Evolutionary conservation across 2,113 vertebrate genomes (phyloP), one percentile per base, ranked within the genome.

Genomic region (Dicrurus megarhynchus): DNA sequence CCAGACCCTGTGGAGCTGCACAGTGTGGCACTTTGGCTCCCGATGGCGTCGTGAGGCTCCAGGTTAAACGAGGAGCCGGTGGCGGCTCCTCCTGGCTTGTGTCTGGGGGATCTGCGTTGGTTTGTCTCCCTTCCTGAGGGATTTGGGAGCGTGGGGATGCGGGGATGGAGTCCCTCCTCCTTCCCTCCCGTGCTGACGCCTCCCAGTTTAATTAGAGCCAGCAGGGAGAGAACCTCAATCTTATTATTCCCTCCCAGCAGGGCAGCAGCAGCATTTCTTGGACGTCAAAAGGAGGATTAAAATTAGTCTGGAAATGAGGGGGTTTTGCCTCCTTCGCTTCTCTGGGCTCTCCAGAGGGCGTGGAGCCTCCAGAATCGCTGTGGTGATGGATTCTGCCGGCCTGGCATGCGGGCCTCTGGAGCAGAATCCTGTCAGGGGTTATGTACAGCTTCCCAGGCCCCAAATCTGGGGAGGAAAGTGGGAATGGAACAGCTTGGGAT

Each of bases 201-300:
- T 93, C 84, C 86, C 77, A 39, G 53, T 94, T 94, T 96, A 93
- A 93, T 93, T 71, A 84, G 79, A 91, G 71, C 79, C 90, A 83
- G 47, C 70, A 35, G 65, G 49, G 90, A 86, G 52, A 74, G 50
- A 90, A 88, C 86, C 68, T 87, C 92, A 23, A 8, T 68, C 60
- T 63, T 23, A 77, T 90, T 93, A 85, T 94, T 93, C 81, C 69
- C 47, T 79, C 85, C 1, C 95, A 90, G 95, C 89, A 39, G 95
- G 89, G 68, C 69, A 67, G 55, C 95, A 73, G 88, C 35, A 84
- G 91, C 64, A 6, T 63, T 91, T 27, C 89, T 92, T 64, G 86
- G 81, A 63, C 0, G 42, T 93, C 84, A 94, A 95, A 96, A 92
- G 68, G 89, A 89, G 91, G 91, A 95, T 96, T 95, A 92, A 91